Conservation (phyloP, 2,113 vertebrate species). For the Oxyruncus cristatus region DNA sequence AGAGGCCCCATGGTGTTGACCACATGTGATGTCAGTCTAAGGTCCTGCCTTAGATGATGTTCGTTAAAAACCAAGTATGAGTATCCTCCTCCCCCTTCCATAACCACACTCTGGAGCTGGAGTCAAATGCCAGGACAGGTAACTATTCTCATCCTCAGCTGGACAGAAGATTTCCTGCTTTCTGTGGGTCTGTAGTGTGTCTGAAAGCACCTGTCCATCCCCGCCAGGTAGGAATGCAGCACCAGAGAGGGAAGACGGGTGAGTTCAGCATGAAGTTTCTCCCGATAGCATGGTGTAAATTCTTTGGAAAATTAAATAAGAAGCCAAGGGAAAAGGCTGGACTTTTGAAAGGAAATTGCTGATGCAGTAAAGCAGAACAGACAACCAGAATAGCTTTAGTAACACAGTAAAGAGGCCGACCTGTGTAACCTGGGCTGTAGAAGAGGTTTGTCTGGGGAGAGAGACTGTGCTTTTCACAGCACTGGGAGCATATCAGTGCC, state of each 20-base stretch:
- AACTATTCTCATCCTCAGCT: background rate
- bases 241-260: background rate
- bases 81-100: background rate
- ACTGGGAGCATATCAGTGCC: background rate
- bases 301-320: conserved; percentile 1
- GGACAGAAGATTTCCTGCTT: background rate
- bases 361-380: background rate
- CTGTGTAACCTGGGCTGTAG: background rate
- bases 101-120: background rate
- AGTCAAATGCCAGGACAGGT: background rate
- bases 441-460: background rate
- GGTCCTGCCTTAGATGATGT: background rate
- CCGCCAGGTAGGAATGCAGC: background rate
- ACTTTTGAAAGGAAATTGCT: background rate
- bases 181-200: background rate
- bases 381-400: background rate
- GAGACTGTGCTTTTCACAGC: background rate
- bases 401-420: background rate
- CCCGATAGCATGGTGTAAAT: background rate
- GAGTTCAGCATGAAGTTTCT: background rate
- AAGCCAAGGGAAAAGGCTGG: background rate
- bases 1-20: background rate
- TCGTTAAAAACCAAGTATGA: background rate
- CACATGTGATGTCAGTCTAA: background rate
- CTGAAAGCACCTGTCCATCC: background rate